Evolutionary conservation across 2,797 vertebrate species (phyloP).

Genomic region (Buphagus erythrorhynchus): DNA sequence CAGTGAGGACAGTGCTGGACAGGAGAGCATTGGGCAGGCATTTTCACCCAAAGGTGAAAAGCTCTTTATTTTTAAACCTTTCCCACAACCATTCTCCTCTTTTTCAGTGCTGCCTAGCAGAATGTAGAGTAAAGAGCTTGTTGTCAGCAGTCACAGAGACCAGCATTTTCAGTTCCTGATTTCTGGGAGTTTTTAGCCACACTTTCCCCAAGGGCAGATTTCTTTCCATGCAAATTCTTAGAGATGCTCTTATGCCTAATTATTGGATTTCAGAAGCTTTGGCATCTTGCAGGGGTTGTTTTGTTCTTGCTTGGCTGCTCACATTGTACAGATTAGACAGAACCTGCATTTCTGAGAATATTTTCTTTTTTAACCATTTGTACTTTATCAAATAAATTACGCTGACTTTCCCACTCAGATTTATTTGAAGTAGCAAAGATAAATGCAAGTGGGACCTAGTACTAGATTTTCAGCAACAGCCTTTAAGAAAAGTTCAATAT

Average conservation of each 20-base stretch:
- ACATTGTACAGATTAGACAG: slow-evolving; percentile 31
- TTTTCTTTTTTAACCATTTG: slow-evolving; percentile 28
- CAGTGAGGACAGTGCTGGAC: not conserved
- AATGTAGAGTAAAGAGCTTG: rapidly evolving
- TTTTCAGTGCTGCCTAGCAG: not conserved
- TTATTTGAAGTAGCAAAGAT: not conserved
- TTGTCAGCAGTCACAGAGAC: rapidly evolving
- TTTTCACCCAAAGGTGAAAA: not conserved
- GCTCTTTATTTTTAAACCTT: not conserved
- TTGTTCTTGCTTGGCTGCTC: slow-evolving; percentile 54
- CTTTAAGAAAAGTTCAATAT: slow-evolving; percentile 21
- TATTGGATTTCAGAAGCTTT: slow-evolving; percentile 53
- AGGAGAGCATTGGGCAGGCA: not conserved
- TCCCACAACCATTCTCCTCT: not conserved
- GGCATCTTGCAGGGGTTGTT: slow-evolving; percentile 53
- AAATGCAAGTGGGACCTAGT: not conserved
- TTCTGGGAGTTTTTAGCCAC: slow-evolving; percentile 33
- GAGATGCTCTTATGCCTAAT: slow-evolving; percentile 22
- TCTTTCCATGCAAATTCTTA: slow-evolving; percentile 27
- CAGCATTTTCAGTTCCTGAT: not conserved
- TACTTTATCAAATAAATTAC: not conserved
- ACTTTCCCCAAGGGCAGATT: not conserved
- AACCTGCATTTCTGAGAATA: slow-evolving; percentile 21
- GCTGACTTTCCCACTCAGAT: not conserved
- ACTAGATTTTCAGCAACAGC: not conserved